These are phyloP conservation scores for Elysia chlorotica DNA, from an alignment of 1,140 invertebrate species.

Conservation along the genomic window DNA sequence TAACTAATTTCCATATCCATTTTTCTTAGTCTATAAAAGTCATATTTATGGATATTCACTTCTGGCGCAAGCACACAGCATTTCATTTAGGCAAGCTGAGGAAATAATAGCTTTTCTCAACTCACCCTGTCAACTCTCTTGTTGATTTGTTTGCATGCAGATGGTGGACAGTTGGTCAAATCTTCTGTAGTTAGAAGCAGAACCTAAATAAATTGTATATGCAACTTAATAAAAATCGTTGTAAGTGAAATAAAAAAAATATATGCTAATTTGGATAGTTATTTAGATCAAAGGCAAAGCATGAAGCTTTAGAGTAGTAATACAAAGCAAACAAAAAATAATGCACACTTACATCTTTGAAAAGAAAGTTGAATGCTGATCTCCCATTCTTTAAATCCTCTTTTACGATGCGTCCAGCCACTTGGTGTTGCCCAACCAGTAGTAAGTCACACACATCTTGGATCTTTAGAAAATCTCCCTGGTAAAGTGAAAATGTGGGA, in stretches of 20 bases:
- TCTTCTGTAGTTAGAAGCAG: not conserved
- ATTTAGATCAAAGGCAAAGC: not conserved
- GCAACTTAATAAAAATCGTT: not conserved
- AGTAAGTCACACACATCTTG: not conserved
- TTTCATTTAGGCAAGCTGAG: not conserved
- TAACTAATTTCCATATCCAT: not conserved
- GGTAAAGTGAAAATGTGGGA: not conserved
- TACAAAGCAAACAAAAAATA: not conserved
- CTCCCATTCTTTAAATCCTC: constrained; percentile 44
- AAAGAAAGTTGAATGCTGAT: constrained; percentile 57
- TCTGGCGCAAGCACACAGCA: too few relatives aligned
- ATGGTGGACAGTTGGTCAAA: constrained; percentile 3
- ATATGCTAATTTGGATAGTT: not conserved
- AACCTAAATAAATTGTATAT: not conserved
- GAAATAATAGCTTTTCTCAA: not conserved
- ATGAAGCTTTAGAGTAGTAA: not conserved
- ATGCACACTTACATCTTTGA: constrained; percentile 57
- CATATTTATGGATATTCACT: too few relatives aligned
- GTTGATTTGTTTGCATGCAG: not conserved
- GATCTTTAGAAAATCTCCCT: not conserved
- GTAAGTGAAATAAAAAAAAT: not conserved
- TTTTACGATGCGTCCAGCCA: constrained; percentile 57
- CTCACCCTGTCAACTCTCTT: constrained; percentile 4
- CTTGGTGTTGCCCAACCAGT: constrained; percentile 54
- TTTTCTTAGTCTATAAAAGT: too few relatives aligned